Base-by-base conservation (phyloP, 2,797 vertebrate genomes). In the Diceros bicornis region DNA sequence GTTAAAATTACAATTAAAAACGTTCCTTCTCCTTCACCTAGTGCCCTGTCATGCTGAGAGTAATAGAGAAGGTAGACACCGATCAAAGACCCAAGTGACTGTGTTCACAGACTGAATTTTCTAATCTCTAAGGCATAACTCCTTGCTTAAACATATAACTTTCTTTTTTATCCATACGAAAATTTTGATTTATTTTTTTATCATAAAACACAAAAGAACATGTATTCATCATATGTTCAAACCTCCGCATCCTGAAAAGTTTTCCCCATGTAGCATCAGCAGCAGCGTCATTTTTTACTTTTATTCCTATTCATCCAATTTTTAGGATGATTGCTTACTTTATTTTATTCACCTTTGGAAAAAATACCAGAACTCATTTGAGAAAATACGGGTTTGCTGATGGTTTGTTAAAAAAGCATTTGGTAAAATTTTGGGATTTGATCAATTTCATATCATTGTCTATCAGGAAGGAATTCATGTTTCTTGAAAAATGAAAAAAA, bases 401-500 rank as follows among this genome's bases (percentile, higher is more conserved):
- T 34, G 16, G 10, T 71, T 55, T 25, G 7, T 89, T 97, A 52
- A 47, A 84, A 74, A 16, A 34, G 3, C 4, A 41, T 77, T 90
- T 64, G 6, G 2, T 62, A 87, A 95, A 83, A 87, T 47, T 72
- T 16, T 77, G 27, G 4, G 6, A 86, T 61, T 68, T 91, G 34
- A 92, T 61, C 7, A 87, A 55, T 50, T 87, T 64, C 50, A 85
- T 55, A 11, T 83, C 2, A 29, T 44, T 81, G 1, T 47, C 25
- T 82, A 75, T 79, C 69, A 77, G 14, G 2, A 89, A 90, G 3
- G 2, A 32, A 69, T 75, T 71, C 47, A 55, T 44, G 8, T n/a
- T 79, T 75, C n/a, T 88, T 85, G 3, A 95, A 94, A 94, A 75
- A 37, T 50, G 23, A 81, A 59, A 82, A 57, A 59, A 71, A n/a